phyloP scores from a whole-genome alignment of 2,888 invertebrate species.

The Brassicogethes aeneus region DNA sequence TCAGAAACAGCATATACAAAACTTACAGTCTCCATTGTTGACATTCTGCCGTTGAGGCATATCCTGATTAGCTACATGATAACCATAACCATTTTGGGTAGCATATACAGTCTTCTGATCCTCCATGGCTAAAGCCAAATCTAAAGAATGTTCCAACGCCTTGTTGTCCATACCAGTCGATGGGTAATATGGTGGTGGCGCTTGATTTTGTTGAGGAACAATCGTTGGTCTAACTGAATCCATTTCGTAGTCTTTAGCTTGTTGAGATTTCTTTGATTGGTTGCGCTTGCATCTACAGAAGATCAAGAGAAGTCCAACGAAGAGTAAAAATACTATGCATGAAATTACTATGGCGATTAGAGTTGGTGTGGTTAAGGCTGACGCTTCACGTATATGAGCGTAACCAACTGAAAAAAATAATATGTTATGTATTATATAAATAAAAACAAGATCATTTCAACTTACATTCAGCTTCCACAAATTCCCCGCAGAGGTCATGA shows the following conservation, averaged over 20 bases:
- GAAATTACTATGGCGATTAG: conserved; percentile 70
- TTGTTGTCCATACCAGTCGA: conserved; percentile 84
- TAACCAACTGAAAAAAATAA: conserved; percentile 57
- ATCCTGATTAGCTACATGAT: conserved; percentile 65
- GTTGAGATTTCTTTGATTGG: conserved; percentile 70
- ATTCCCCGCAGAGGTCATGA: conserved; percentile 75
- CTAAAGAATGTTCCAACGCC: conserved; percentile 82
- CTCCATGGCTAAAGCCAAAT: conserved; percentile 71
- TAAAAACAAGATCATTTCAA: conserved; percentile 20
- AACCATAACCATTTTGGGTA: conserved; percentile 77
- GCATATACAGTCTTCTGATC: conserved; percentile 82
- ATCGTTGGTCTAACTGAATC: conserved; percentile 78
- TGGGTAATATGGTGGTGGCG: conserved; percentile 86
- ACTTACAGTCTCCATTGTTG: conserved; percentile 75
- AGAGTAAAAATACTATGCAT: conserved; percentile 70
- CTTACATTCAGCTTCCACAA: conserved; percentile 77
- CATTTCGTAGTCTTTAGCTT: conserved; percentile 85
- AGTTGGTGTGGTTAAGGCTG: conserved; percentile 67
- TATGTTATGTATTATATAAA: conserved; percentile 1
- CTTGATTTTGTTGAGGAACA: conserved; percentile 78
- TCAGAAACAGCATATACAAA: conserved; percentile 2
- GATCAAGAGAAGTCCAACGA: conserved; percentile 65
- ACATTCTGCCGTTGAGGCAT: conserved; percentile 59
- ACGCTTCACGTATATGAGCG: conserved; percentile 71
- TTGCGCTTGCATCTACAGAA: conserved; percentile 80